Conservation (phyloP, 2,888 invertebrate genomes). For the Nasonovia ribisnigri region DNA sequence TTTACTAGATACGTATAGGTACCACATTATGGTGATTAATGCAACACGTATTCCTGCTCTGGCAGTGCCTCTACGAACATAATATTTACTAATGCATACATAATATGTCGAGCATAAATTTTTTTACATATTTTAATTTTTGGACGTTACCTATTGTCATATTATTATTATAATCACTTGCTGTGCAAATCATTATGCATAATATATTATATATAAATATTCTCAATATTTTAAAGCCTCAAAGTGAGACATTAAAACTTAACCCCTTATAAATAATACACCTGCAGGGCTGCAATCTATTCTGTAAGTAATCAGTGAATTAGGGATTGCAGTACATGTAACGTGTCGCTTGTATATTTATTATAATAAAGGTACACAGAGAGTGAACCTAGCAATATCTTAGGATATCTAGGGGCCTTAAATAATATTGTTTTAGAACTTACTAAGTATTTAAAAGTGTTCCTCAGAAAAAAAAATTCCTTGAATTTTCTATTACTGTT, state of each 20-base stretch:
- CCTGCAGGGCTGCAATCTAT: neutral
- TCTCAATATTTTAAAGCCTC: neutral
- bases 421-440: neutral
- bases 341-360: neutral
- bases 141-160: neutral
- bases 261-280: neutral
- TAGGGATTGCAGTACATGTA: neutral
- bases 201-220: neutral
- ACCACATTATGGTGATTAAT: neutral
- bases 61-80: neutral
- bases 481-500: neutral
- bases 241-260: neutral
- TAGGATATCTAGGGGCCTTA: neutral
- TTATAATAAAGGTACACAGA: neutral
- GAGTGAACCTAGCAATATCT: neutral
- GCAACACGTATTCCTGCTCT: neutral
- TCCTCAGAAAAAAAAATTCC: neutral
- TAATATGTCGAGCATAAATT: neutral
- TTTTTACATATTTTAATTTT: neutral
- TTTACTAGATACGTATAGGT: too few relatives aligned
- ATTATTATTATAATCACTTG: neutral
- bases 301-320: neutral
- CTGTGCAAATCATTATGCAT: neutral
- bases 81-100: neutral
- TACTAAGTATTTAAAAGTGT: neutral